These are phyloP conservation scores for Tethya wilhelma DNA, from an alignment of 37 sponge, comb jelly and placozoan species.

Conservation along the genomic window DNA sequence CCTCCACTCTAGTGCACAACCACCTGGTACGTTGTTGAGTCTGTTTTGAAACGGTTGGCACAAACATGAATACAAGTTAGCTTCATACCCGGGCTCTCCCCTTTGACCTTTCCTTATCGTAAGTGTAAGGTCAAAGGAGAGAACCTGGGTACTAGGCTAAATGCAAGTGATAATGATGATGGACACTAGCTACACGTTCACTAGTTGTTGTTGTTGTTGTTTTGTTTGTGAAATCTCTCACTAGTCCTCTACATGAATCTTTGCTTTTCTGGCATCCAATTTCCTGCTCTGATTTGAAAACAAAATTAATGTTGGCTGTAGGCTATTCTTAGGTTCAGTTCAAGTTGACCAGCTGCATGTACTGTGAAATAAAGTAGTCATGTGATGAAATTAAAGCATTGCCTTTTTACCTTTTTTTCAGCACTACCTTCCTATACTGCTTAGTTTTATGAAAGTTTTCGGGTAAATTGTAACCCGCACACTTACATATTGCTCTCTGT, in stretches of 20 bases:
- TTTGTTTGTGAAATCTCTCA: not conserved
- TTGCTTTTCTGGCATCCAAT: not conserved
- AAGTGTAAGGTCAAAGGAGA: too few relatives aligned
- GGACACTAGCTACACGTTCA: not conserved
- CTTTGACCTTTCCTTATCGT: too few relatives aligned
- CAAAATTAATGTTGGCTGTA: too few relatives aligned
- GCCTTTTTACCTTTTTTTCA: not conserved
- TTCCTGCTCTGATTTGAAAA: not conserved
- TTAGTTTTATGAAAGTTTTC: not conserved
- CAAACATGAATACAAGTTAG: too few relatives aligned
- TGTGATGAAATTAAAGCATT: too few relatives aligned
- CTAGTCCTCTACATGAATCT: too few relatives aligned
- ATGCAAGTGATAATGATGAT: not conserved
- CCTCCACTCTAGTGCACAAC: slow-evolving; percentile 23
- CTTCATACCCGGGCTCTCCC: too few relatives aligned
- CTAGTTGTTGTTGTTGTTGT: not conserved
- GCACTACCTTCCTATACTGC: not conserved
- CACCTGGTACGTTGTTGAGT: slow-evolving; percentile 34
- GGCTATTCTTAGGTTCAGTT: too few relatives aligned
- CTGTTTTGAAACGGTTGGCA: too few relatives aligned
- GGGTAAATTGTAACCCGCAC: not conserved
- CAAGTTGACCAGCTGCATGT: too few relatives aligned
- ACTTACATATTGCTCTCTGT: not conserved
- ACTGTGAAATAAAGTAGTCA: too few relatives aligned
- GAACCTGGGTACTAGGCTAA: too few relatives aligned